Percentiles rank a stretch among this genome's conserved stretches.
Evolutionary conservation across 1,140 invertebrate genomes (phyloP).

Genomic region (Ceratina calcarata): DNA sequence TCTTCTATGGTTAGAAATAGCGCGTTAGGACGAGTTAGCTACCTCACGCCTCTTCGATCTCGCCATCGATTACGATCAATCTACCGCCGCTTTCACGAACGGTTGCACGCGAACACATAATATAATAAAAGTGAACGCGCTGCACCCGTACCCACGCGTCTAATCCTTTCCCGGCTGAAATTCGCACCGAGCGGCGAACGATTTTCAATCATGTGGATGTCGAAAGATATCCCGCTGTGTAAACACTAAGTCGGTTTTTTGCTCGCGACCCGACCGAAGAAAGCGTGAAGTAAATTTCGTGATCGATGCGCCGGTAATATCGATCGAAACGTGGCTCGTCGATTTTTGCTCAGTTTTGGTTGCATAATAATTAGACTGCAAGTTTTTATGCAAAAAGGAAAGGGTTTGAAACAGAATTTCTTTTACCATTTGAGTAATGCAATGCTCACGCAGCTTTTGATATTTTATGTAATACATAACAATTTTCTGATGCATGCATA

Average conservation of each 20-base stretch:
- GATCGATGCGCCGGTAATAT: neutral
- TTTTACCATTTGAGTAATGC: too few relatives aligned
- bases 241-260: neutral
- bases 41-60: slow-evolving; percentile 10
- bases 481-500: too few relatives aligned
- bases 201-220: neutral
- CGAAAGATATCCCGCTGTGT: neutral
- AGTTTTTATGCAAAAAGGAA: neutral
- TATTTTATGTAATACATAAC: too few relatives aligned
- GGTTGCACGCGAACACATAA: neutral
- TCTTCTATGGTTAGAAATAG: too few relatives aligned
- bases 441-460: neutral
- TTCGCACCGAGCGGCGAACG: too few relatives aligned
- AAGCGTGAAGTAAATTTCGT: slow-evolving; percentile 18
- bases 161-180: too few relatives aligned
- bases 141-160: neutral
- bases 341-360: neutral
- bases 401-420: neutral
- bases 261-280: neutral
- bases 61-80: slow-evolving; percentile 1
- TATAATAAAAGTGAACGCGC: slow-evolving; percentile 18
- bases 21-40: too few relatives aligned
- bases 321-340: neutral
- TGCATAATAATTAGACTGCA: neutral
- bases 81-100: slow-evolving; percentile 27